Evolutionary conservation across 2,888 invertebrate genomes (phyloP).

Genomic region (Trichogramma evanescens): DNA sequence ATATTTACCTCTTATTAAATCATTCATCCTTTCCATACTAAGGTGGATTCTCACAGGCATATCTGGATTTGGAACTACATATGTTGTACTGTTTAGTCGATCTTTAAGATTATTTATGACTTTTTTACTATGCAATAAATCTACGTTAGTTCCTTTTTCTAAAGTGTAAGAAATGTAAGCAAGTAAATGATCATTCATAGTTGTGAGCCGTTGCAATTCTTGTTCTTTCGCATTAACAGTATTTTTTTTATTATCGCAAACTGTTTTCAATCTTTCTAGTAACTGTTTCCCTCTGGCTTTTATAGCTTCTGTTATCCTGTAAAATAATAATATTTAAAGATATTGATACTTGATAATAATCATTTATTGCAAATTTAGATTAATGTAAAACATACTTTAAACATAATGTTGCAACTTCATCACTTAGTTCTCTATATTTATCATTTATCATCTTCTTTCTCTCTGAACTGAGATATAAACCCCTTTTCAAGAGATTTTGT

Average conservation of each 20-base stretch:
- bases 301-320: slow-evolving; percentile 71
- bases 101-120: slow-evolving; percentile 63
- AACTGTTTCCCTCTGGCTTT: slow-evolving; percentile 77
- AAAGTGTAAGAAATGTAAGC: slow-evolving; percentile 75
- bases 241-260: slow-evolving; percentile 68
- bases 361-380: neutral
- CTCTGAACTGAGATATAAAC: slow-evolving; percentile 72
- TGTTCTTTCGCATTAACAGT: slow-evolving; percentile 78
- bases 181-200: slow-evolving; percentile 83
- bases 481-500: slow-evolving; percentile 44
- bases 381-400: neutral
- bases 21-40: slow-evolving; percentile 72
- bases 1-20: slow-evolving; percentile 64
- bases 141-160: slow-evolving; percentile 75
- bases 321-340: slow-evolving; percentile 16
- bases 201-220: slow-evolving; percentile 72
- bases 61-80: slow-evolving; percentile 84
- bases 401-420: neutral
- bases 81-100: slow-evolving; percentile 73
- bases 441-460: neutral
- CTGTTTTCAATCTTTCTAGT: slow-evolving; percentile 72
- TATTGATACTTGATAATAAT: neutral
- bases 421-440: neutral
- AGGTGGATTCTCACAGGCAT: slow-evolving; percentile 78
- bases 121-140: slow-evolving; percentile 75